Conservation (phyloP, 2,888 invertebrate species). For the Arctia plantaginis region DNA sequence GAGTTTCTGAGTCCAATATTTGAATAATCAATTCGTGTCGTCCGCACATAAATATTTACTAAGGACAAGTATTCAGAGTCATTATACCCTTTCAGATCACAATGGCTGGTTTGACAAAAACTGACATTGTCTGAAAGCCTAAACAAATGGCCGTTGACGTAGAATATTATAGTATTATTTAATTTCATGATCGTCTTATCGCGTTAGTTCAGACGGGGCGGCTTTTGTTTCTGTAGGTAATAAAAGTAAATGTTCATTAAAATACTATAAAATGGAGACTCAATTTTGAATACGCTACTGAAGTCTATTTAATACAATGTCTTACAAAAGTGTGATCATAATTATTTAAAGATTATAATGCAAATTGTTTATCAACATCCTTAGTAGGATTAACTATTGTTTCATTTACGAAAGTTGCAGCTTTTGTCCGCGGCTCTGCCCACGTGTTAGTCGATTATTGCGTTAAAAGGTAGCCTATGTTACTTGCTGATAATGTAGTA, state of each 20-base stretch:
- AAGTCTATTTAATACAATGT: background rate
- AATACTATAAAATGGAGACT: background rate
- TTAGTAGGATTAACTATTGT: no score
- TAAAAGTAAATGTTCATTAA: slow-evolving; percentile 1
- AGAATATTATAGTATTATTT: slow-evolving; percentile 19
- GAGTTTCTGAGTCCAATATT: slow-evolving; percentile 22
- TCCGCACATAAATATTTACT: slow-evolving; percentile 47
- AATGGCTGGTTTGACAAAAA: slow-evolving; percentile 44
- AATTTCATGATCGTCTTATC: slow-evolving; percentile 46
- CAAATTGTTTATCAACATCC: no score
- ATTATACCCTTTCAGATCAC: slow-evolving; percentile 40
- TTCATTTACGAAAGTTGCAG: no score
- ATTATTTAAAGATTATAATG: no score
- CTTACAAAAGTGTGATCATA: no score
- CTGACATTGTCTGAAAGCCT: slow-evolving; percentile 42
- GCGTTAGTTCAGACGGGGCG: slow-evolving; percentile 36
- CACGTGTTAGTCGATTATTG: no score
- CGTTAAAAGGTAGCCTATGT: no score
- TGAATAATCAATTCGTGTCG: slow-evolving; percentile 49
- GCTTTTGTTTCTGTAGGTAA: slow-evolving; percentile 9
- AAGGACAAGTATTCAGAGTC: slow-evolving; percentile 39
- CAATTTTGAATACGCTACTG: background rate
- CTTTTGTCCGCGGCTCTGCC: no score
- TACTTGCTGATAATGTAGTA: no score
- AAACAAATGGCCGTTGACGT: slow-evolving; percentile 39